Conservation (phyloP, 2,113 vertebrate species). For the Corvus moneduloides region DNA sequence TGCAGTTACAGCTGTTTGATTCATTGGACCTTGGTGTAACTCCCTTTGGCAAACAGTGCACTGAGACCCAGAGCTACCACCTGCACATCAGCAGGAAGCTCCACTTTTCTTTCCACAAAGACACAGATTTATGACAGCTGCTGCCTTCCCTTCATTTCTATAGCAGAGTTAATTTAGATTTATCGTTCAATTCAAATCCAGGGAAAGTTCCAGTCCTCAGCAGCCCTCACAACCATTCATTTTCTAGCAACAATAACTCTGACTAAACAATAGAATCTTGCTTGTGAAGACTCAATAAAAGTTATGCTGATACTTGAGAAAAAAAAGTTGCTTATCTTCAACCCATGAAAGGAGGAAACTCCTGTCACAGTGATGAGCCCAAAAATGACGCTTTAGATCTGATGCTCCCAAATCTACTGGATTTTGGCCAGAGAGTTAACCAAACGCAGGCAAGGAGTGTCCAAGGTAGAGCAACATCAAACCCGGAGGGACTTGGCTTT, state of each 20-base stretch:
- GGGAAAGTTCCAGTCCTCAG: background rate
- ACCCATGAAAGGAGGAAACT: background rate
- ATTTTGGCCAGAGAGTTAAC: background rate
- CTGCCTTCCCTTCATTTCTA: constrained; percentile 22
- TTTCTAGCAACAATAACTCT: background rate
- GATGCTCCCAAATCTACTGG: background rate
- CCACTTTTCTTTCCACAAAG: background rate
- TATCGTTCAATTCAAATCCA: constrained; percentile 18
- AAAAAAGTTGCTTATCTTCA: background rate
- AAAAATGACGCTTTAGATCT: background rate
- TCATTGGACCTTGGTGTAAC: background rate
- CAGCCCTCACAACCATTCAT: background rate
- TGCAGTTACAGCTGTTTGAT: background rate
- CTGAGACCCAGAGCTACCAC: background rate
- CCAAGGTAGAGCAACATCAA: background rate
- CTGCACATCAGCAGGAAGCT: constrained; percentile 7
- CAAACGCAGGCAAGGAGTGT: background rate
- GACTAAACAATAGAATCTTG: constrained; percentile 22
- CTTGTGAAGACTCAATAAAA: background rate
- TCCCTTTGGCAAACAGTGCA: background rate
- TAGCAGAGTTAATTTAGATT: constrained; percentile 24
- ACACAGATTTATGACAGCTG: constrained; percentile 35
- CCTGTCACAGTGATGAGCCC: background rate
- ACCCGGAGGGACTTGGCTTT: background rate
- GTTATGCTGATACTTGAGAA: background rate